Conservation (phyloP, 2,888 invertebrate genomes). For the Drosophila atripex region DNA sequence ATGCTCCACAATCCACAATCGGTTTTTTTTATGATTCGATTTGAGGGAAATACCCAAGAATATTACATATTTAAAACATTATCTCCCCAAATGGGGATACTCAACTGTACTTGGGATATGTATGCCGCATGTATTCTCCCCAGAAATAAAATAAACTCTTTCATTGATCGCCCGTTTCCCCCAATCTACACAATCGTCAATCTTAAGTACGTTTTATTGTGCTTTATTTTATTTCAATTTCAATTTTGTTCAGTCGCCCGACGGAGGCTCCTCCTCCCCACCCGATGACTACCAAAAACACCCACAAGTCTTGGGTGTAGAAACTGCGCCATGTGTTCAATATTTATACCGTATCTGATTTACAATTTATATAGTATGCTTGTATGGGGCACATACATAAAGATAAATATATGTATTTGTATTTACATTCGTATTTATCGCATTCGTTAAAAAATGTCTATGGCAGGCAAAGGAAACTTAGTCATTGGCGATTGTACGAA, state of each 20-base stretch:
- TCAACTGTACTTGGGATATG: slow-evolving; percentile 32
- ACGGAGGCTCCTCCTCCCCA: slow-evolving; percentile 6
- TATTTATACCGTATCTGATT: slow-evolving; percentile 76
- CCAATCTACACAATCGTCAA: slow-evolving; percentile 59
- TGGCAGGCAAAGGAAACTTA: slow-evolving; percentile 39
- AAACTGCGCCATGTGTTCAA: slow-evolving; percentile 74
- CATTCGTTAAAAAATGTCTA: slow-evolving; percentile 8
- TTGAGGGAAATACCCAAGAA: not conserved
- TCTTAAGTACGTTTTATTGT: slow-evolving; percentile 77
- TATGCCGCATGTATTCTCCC: slow-evolving; percentile 22
- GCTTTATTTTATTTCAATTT: slow-evolving; percentile 75
- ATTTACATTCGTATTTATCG: slow-evolving; percentile 34
- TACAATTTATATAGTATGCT: slow-evolving; percentile 60
- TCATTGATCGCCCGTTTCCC: slow-evolving; percentile 32
- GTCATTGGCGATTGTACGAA: slow-evolving; percentile 27
- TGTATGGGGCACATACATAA: slow-evolving; percentile 4
- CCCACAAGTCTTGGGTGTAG: slow-evolving; percentile 23
- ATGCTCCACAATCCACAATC: too few species aligned
- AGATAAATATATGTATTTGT: slow-evolving; percentile 30
- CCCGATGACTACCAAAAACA: slow-evolving; percentile 1
- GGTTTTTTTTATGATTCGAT: not conserved
- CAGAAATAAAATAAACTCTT: slow-evolving; percentile 36
- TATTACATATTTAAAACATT: not conserved
- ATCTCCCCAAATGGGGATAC: not conserved
- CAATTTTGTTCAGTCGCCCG: slow-evolving; percentile 29